Evolutionary conservation across 2,113 vertebrate species (phyloP).

Genomic region (Halichoerus grypus): DNA sequence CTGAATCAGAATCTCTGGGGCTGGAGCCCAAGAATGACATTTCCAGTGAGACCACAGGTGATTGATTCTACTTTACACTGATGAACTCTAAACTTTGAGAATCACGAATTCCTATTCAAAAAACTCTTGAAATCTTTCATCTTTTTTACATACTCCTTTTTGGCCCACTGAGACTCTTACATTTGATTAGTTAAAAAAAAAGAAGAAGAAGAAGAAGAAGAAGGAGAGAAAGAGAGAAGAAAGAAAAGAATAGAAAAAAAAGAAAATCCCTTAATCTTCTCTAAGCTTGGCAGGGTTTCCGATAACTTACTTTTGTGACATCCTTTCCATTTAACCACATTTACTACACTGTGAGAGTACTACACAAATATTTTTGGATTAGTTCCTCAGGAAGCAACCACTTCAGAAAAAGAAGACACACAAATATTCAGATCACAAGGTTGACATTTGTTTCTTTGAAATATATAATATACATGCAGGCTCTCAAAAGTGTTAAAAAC

Average conservation of each 20-base stretch:
- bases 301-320: background rate
- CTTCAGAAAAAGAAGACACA: background rate
- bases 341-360: background rate
- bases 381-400: background rate
- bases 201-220: background rate
- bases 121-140: background rate
- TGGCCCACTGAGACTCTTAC: background rate
- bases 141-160: background rate
- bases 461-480: background rate
- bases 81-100: constrained; percentile 2
- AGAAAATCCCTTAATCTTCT: background rate
- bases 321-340: background rate
- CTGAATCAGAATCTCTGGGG: background rate
- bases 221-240: background rate
- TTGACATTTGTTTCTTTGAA: constrained; percentile 47
- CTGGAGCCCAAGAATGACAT: background rate
- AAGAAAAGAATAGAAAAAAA: background rate
- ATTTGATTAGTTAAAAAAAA: background rate
- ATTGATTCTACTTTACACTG: background rate
- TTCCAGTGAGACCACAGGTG: background rate
- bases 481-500: background rate
- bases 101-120: background rate
- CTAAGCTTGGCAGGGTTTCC: background rate
- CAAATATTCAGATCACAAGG: background rate
- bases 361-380: background rate